A percentile compares a stretch with the other conserved stretches of the same genome.
These are phyloP conservation scores for Stichodactyla helianthus DNA, from an alignment of 64 coral and sea anemone genomes.

Conservation along the genomic window DNA sequence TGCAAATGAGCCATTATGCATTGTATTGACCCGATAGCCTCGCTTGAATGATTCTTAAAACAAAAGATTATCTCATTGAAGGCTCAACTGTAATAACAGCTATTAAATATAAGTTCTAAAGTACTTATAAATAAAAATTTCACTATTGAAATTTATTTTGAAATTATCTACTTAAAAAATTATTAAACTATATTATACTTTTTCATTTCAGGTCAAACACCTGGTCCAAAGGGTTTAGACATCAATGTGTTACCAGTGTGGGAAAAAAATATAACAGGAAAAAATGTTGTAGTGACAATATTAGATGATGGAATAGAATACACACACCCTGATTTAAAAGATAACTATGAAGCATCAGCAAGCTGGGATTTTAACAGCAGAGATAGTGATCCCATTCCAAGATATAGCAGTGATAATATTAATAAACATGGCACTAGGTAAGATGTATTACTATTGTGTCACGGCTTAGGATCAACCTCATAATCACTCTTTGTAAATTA, in stretches of 20 bases:
- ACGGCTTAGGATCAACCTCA: too few relatives aligned
- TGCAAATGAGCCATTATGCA: too few relatives aligned
- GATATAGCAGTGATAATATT: conserved; percentile 77
- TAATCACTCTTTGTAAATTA: too few relatives aligned
- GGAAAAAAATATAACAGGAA: conserved; percentile 79
- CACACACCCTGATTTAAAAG: conserved; percentile 81
- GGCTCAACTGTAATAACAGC: too few relatives aligned
- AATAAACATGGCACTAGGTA: conserved; percentile 99
- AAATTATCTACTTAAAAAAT: too few relatives aligned
- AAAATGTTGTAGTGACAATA: conserved; percentile 89
- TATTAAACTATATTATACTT: not conserved
- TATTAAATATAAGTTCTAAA: too few relatives aligned
- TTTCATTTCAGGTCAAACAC: conserved; percentile 67
- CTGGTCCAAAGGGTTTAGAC: conserved; percentile 80
- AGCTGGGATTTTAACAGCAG: conserved; percentile 86
- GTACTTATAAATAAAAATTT: too few relatives aligned
- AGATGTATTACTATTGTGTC: not conserved
- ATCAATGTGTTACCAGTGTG: conserved; percentile 92
- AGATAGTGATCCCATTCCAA: conserved; percentile 77
- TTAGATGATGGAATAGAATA: conserved; percentile 97
- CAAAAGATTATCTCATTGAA: too few relatives aligned
- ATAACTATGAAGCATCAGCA: conserved; percentile 80
- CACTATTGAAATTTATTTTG: too few relatives aligned
- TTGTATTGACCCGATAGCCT: too few relatives aligned
- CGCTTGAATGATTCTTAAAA: too few relatives aligned